phyloP scores from a whole-genome alignment of 2,888 invertebrate species.

The Cephalotes varians region DNA sequence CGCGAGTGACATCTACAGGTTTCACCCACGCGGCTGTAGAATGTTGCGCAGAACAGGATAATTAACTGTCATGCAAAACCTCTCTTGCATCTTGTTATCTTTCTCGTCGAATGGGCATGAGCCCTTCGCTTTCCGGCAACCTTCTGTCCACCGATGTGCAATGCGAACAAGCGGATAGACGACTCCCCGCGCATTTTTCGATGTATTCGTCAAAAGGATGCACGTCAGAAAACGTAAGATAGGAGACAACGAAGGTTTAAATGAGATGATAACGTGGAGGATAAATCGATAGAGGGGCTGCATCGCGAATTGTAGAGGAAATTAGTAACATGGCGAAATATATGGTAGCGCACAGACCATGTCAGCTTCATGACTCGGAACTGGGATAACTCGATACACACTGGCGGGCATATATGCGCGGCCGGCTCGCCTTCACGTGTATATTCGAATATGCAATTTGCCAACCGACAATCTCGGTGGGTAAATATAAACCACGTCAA shows the following conservation, averaged over 20 bases:
- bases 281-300: slow-evolving; percentile 22
- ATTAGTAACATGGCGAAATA: slow-evolving; percentile 75
- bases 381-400: slow-evolving; percentile 75
- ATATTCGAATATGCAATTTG: slow-evolving; percentile 77
- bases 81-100: slow-evolving; percentile 38
- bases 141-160: slow-evolving; percentile 17
- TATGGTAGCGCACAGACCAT: slow-evolving; percentile 71
- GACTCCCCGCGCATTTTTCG: neutral
- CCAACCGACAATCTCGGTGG: slow-evolving; percentile 65
- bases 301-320: slow-evolving; percentile 55
- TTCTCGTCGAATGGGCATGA: slow-evolving; percentile 37
- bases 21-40: slow-evolving; percentile 20
- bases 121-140: slow-evolving; percentile 33
- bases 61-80: slow-evolving; percentile 49
- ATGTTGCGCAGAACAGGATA: slow-evolving; percentile 33
- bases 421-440: slow-evolving; percentile 49
- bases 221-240: slow-evolving; percentile 10
- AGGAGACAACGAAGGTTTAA: slow-evolving; percentile 8
- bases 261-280: neutral
- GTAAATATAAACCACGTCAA: slow-evolving; percentile 72
- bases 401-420: slow-evolving; percentile 64
- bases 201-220: neutral
- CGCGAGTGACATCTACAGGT: slow-evolving; percentile 30
- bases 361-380: slow-evolving; percentile 69
- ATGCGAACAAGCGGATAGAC: slow-evolving; percentile 15